Evolutionary conservation across 1,140 invertebrate species (phyloP).

Genomic region (Stenopsyche tienmushanensis): DNA sequence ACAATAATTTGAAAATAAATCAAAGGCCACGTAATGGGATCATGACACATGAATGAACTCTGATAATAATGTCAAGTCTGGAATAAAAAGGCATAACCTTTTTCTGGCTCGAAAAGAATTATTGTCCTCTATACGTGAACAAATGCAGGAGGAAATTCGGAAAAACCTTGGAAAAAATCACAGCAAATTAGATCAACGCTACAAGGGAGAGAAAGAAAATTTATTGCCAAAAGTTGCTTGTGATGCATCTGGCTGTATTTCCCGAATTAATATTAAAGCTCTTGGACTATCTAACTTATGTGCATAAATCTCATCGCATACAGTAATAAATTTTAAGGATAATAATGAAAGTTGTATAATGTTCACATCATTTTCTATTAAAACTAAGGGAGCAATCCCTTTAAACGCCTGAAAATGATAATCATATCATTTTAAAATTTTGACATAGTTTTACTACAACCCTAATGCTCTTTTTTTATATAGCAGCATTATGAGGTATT

Average conservation of each 20-base stretch:
- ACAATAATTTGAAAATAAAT: neutral
- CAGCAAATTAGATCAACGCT: conserved; percentile 40
- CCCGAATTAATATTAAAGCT: too few relatives aligned
- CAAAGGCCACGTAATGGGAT: conserved; percentile 1
- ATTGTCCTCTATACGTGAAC: conserved; percentile 19
- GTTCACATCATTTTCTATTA: too few relatives aligned
- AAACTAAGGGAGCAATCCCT: too few relatives aligned
- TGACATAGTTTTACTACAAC: too few relatives aligned
- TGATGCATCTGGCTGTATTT: neutral
- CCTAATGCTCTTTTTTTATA: too few relatives aligned
- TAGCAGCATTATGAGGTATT: too few relatives aligned
- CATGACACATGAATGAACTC: conserved; percentile 39
- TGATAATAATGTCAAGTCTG: conserved; percentile 38
- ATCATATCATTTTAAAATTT: too few relatives aligned
- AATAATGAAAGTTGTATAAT: too few relatives aligned
- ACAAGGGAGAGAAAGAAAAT: conserved; percentile 22
- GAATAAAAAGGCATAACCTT: conserved; percentile 35
- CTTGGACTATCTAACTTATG: too few relatives aligned
- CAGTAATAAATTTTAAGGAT: too few relatives aligned
- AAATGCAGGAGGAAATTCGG: conserved; percentile 21
- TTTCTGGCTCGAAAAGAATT: conserved; percentile 38
- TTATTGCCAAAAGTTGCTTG: conserved; percentile 30
- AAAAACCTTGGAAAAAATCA: conserved; percentile 35
- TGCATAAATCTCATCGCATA: too few relatives aligned
- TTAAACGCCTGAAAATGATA: too few relatives aligned